Evolutionary conservation across 2,113 vertebrate genomes (phyloP).

Genomic region (Solenodon paradoxus): DNA sequence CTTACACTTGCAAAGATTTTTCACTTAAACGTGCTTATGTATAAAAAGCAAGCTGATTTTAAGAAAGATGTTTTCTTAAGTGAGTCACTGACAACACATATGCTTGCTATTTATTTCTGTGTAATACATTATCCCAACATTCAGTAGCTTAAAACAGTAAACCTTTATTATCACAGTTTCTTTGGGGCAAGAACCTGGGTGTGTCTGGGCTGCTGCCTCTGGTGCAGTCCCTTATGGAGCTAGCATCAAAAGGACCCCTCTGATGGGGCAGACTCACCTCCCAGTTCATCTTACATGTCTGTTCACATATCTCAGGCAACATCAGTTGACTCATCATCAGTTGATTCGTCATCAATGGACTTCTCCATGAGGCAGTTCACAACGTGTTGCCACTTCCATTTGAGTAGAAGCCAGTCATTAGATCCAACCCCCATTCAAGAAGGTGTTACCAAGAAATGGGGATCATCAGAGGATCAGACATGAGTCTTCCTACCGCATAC

Average conservation of each 20-base stretch:
- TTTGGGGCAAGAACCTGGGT: background rate
- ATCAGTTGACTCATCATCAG: no score
- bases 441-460: background rate
- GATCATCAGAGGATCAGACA: background rate
- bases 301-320: background rate
- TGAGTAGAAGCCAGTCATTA: background rate
- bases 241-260: no score
- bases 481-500: background rate
- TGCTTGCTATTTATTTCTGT: background rate
- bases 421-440: no score
- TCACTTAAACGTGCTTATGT: background rate
- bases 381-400: no score
- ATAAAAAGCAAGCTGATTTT: background rate
- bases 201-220: background rate
- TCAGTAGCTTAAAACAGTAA: background rate
- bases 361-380: background rate
- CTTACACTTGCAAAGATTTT: background rate
- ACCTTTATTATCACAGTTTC: background rate
- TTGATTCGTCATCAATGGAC: background rate
- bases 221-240: background rate
- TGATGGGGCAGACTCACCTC: rapidly evolving
- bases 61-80: background rate
- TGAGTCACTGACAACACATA: background rate
- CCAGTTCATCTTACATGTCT: rapidly evolving
- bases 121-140: background rate